A percentile compares a stretch with the other conserved stretches of the same genome.
These are phyloP conservation scores for Drosophila leontia DNA, from an alignment of 1,140 invertebrate genomes.

Conservation along the genomic window DNA sequence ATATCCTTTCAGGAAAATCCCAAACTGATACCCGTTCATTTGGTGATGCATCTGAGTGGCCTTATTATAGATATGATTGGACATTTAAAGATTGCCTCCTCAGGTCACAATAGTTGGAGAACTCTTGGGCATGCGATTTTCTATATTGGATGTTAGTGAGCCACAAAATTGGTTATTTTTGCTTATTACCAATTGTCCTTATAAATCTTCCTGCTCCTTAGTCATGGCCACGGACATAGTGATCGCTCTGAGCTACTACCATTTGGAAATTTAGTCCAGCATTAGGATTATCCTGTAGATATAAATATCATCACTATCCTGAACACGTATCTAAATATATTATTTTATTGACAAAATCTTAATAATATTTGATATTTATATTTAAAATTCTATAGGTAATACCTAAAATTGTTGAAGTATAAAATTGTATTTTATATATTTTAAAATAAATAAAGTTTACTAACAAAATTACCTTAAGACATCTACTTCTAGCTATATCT, in stretches of 20 bases:
- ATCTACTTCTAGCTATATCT: constrained; percentile 5
- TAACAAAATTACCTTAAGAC: neutral
- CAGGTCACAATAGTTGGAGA: neutral
- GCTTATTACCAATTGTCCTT: neutral
- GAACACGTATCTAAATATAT: no score
- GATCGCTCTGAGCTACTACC: neutral
- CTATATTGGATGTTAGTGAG: neutral
- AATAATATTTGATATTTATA: neutral
- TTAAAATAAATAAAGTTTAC: neutral
- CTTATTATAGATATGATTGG: neutral
- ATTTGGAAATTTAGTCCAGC: neutral
- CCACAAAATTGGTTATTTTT: neutral
- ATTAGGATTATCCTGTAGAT: neutral
- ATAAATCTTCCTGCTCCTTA: neutral
- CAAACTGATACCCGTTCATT: neutral
- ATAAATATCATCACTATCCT: no score
- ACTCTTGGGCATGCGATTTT: neutral
- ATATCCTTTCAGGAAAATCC: neutral
- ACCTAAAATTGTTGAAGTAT: neutral
- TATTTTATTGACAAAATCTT: neutral
- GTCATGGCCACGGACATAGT: neutral
- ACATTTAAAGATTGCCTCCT: neutral
- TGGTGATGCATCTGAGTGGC: constrained; percentile 2
- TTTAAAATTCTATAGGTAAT: neutral
- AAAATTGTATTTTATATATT: neutral